Conservation (phyloP, 2,888 invertebrate genomes). For the Tetragonisca angustula region DNA sequence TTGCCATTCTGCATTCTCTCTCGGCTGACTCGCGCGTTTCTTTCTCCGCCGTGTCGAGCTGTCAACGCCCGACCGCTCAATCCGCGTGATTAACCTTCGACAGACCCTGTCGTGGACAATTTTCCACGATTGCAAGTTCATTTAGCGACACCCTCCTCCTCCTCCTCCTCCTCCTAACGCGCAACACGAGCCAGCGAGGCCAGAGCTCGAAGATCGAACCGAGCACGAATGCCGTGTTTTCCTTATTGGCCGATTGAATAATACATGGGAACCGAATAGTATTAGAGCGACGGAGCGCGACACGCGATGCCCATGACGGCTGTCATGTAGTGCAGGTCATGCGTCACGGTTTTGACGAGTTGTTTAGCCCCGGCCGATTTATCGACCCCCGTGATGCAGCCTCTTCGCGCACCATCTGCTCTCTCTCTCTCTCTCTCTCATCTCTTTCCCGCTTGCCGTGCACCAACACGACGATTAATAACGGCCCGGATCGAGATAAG, state of each 20-base stretch:
- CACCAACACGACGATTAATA: conserved; percentile 54
- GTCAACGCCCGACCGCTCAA: conserved; percentile 48
- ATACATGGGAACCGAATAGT: conserved; percentile 74
- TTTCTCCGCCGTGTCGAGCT: conserved; percentile 19
- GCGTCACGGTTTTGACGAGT: conserved; percentile 73
- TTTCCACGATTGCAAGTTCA: conserved; percentile 52
- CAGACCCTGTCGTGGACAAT: conserved; percentile 50
- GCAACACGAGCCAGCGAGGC: background rate
- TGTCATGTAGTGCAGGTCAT: conserved; percentile 73
- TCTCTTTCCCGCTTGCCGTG: background rate
- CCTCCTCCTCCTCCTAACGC: conserved; percentile 28
- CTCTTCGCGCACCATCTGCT: conserved; percentile 17
- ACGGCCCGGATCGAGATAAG: conserved; percentile 52
- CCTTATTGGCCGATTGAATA: conserved; percentile 75
- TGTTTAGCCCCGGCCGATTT: conserved; percentile 71
- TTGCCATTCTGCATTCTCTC: background rate
- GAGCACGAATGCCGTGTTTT: conserved; percentile 71
- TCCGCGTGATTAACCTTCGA: conserved; percentile 54
- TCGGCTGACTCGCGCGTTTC: conserved; percentile 10
- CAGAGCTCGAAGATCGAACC: conserved; percentile 12
- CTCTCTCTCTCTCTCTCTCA: background rate
- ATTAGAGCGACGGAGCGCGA: conserved; percentile 68
- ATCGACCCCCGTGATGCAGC: conserved; percentile 58
- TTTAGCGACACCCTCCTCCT: conserved; percentile 29
- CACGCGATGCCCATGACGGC: conserved; percentile 74